A percentile compares a stretch with the other conserved stretches of the same genome.
Conservation (phyloP, 2,797 vertebrate genomes). For the Euphonia xanthogaster region DNA sequence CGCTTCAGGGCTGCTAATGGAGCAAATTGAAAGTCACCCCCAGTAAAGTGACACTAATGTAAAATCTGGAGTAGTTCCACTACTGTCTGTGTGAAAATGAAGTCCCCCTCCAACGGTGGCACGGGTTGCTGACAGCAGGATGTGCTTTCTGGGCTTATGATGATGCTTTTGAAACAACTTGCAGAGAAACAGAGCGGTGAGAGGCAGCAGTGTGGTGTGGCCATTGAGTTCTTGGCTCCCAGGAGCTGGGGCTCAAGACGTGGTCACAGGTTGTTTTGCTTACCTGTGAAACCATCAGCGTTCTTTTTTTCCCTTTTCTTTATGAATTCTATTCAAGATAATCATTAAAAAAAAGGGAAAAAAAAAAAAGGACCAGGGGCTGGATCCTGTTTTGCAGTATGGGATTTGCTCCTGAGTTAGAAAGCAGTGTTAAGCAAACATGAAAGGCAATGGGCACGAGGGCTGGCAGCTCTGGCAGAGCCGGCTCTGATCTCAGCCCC, state of each 20-base stretch:
- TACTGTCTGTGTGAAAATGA: background rate
- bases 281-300: background rate
- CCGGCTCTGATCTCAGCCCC: background rate
- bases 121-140: background rate
- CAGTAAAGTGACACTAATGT: background rate
- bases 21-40: constrained; percentile 9
- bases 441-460: background rate
- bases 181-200: rapidly evolving
- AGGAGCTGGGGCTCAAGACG: background rate
- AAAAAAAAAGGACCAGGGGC: background rate
- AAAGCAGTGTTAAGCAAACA: background rate
- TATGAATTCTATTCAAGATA: background rate
- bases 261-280: background rate
- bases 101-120: background rate
- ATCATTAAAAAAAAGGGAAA: rapidly evolving
- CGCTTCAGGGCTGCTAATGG: background rate
- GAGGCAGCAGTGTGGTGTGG: background rate
- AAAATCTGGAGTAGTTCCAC: background rate
- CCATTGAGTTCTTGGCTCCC: rapidly evolving
- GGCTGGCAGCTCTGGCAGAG: background rate
- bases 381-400: background rate
- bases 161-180: background rate
- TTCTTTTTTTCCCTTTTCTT: background rate
- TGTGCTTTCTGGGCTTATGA: background rate
- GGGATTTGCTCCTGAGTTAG: background rate